Conservation (phyloP, 1,140 invertebrate species). For the Hyphantria cunea region DNA sequence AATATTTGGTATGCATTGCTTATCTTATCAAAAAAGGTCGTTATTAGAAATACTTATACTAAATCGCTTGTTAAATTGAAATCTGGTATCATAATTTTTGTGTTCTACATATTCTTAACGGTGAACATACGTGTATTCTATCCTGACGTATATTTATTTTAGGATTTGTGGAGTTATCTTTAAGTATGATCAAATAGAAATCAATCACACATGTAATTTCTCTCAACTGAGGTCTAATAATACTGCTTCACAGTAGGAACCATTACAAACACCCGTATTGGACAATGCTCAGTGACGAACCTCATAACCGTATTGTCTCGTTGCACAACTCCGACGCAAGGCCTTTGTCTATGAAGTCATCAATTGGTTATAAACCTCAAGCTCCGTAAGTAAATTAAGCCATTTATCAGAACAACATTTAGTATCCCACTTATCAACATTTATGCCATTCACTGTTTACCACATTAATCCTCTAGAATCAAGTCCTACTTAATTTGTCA, state of each 20-base stretch:
- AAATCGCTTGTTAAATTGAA: too few species aligned
- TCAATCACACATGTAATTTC: too few species aligned
- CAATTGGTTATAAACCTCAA: slow-evolving; percentile 1
- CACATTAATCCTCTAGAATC: background rate
- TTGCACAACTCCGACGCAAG: slow-evolving; percentile 11
- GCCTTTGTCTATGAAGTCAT: slow-evolving; percentile 19
- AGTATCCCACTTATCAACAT: slow-evolving; percentile 7
- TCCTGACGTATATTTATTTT: too few species aligned
- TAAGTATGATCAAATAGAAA: too few species aligned
- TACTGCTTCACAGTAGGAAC: background rate
- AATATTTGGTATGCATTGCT: too few species aligned
- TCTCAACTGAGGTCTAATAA: background rate
- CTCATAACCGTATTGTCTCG: slow-evolving; percentile 19
- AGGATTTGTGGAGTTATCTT: too few species aligned
- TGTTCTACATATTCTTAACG: too few species aligned
- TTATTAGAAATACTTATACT: too few species aligned
- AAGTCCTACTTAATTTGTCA: background rate
- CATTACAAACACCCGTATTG: background rate
- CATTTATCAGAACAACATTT: slow-evolving; percentile 2
- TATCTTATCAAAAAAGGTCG: too few species aligned
- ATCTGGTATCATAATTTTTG: too few species aligned
- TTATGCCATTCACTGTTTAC: background rate
- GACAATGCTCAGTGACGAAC: slow-evolving; percentile 18
- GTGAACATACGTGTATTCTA: too few species aligned
- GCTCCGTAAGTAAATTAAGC: background rate